Conservation (phyloP, 2,888 invertebrate genomes). For the Tiliacea citrago region DNA sequence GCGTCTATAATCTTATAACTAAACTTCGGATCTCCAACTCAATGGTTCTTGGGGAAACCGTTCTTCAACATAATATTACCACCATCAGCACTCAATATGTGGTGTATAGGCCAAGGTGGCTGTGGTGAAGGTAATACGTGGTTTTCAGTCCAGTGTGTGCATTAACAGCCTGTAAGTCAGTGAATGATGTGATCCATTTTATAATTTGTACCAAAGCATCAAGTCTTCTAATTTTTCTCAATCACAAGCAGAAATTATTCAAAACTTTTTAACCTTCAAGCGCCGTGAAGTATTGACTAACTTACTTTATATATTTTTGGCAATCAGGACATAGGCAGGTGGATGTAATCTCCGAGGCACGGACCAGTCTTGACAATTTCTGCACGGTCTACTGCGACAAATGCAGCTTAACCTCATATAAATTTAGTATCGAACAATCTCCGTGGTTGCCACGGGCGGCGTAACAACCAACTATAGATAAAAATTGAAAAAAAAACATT, state of each 20-base stretch:
- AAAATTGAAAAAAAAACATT: no score
- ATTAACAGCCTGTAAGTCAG: not conserved
- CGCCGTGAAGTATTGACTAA: no score
- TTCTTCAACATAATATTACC: slow-evolving; percentile 6
- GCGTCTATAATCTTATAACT: slow-evolving; percentile 34
- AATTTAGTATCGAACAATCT: slow-evolving; percentile 9
- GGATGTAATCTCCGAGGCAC: not conserved
- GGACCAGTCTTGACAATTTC: not conserved
- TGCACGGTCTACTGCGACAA: not conserved
- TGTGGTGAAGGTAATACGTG: no score
- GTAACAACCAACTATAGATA: not conserved
- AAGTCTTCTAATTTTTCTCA: not conserved
- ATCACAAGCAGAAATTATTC: not conserved
- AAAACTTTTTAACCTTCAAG: no score
- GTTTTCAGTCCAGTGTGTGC: not conserved
- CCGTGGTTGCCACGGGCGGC: not conserved
- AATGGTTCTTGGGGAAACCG: slow-evolving; percentile 26
- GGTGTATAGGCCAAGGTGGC: no score
- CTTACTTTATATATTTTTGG: no score
- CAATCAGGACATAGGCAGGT: no score
- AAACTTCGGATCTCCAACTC: slow-evolving; percentile 31
- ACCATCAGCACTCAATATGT: not conserved
- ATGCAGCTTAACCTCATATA: not conserved
- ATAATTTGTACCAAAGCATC: no score
- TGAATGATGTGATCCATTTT: not conserved